Base-by-base conservation (phyloP, 2,797 vertebrate genomes). In the Pygocentrus nattereri region DNA sequence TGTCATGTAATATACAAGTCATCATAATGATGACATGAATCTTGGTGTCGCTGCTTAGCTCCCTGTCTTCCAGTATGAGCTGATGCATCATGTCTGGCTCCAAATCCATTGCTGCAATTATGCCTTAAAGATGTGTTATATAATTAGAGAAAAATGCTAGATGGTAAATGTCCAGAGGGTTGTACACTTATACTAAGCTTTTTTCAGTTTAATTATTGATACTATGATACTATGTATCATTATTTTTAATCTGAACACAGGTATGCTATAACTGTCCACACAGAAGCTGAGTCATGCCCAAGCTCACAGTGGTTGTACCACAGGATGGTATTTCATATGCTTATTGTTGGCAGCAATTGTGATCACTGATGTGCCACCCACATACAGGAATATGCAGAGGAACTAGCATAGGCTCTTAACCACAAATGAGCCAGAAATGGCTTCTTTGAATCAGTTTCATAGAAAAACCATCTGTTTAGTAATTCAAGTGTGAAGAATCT, bases 11-110 rank as follows among this genome's bases (percentile, higher is more conserved):
- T 47, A 27, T 41, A 75, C 18, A 31, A 27, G 25, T 65, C 31
- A 67, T 19, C 50, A 5, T 79, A 82, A 76, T 34, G 31, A n/a
- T 64, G 18, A 74, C 27, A 68, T 69, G 44, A 31, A 47, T 61
- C n/a, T 23, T 70, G 49, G 18, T 56, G 59, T 69, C 47, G 19
- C 27, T 52, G 27, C 34, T 30, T 67, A 47, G 18, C 5, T 16
- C 38, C 21, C 74, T 65, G 11, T 4, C 30, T 52, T 50, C 38
- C 71, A 68, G 49, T 75, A 54, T 80, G 30, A 27, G 44, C 18
- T 47, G 38, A 25, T 74, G 8, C 10, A 76, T 67, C 23, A 54
- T 4, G 10, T 23, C 15, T 73, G 59, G 38, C 7, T 34, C 47
- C 4, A 61, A 65, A 13, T 27, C 25, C 25, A 54, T 19, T 31